phyloP scores from a whole-genome alignment of 1,140 invertebrate species.

The Nylanderia fulva region DNA sequence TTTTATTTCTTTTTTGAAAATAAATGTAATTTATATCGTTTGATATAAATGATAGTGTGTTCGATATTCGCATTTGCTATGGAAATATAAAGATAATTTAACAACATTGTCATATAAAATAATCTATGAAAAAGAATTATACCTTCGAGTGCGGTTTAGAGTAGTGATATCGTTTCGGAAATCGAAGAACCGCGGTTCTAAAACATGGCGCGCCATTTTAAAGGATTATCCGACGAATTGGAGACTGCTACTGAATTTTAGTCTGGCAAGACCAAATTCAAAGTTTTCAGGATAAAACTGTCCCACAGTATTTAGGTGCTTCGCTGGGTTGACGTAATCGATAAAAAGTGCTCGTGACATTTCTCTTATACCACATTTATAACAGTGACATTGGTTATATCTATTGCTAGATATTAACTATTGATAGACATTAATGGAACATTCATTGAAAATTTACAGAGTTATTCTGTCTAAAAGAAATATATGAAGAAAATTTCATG shows the following conservation, averaged over 20 bases:
- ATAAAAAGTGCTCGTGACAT: conserved; percentile 35
- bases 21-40: not conserved
- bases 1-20: not conserved
- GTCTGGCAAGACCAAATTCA: conserved; percentile 24
- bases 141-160: conserved; percentile 15
- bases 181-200: conserved; percentile 33
- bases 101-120: not conserved
- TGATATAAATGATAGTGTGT: not conserved
- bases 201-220: conserved; percentile 54
- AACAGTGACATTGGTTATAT: conserved; percentile 27
- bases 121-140: not conserved
- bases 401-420: not conserved
- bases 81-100: conserved; percentile 6
- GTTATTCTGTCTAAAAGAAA: not conserved
- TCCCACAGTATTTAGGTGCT: conserved; percentile 32
- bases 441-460: conserved; percentile 8
- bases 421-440: conserved; percentile 44
- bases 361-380: not conserved
- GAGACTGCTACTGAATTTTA: conserved; percentile 59
- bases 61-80: not conserved
- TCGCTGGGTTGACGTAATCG: conserved; percentile 23
- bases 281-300: not conserved
- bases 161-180: conserved; percentile 26
- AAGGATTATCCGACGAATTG: conserved; percentile 63
- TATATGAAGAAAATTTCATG: no score